Base-by-base conservation (phyloP, 1,140 invertebrate species). In the Drosophila tsacasi region DNA sequence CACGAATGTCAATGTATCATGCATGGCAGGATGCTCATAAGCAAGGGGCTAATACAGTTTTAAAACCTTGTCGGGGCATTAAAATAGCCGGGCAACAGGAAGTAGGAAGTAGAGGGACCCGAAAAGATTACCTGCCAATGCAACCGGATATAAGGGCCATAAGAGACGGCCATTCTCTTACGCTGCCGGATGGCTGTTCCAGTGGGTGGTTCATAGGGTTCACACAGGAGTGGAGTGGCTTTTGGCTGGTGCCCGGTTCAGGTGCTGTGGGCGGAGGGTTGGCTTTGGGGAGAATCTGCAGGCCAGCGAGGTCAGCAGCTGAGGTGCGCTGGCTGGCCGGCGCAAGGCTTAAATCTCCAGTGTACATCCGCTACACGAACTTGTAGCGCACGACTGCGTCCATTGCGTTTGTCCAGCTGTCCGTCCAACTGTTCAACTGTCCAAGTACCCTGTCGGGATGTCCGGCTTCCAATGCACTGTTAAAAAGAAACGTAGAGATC, bases 91-190 rank as follows among this genome's bases (percentile, higher is more conserved):
- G 62, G 68, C 60, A 78, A 67, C 79, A 81, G 79, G 79, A 81
- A 65, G 69, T 69, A 76, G 49, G 79, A 81, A 65, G 76, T 69
- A 81, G 49, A 67, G 65, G 52, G 65, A 75, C 62, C 74, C 84
- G 62, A 81, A 90, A 87, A 89, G 84, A 87, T 87, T 87, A 87
- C 84, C 84, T 87, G 85, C 73, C 84, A 87, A 87, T 87, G 84
- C 84, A 87, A 87, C 84, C 84, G 84, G 84, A 87, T 87, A 87
- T 87, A 81, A 81, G 61, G 65, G 73, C 67, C 55, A 81, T 71
- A 76, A 78, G 76, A 83, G 71, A 79, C 78, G 76, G 39, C 52
- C 69, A 73, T 60, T 68, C 68, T 73, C 71, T 73, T 73, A 42
- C 52, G 47, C 15, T 19, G 50, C 30, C 44, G 52, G n/a, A 39